Percentiles rank a stretch among this genome's conserved stretches.
These are phyloP conservation scores for Drosophila nr. fundita DNA, from an alignment of 2,888 invertebrate species.

Conservation along the genomic window DNA sequence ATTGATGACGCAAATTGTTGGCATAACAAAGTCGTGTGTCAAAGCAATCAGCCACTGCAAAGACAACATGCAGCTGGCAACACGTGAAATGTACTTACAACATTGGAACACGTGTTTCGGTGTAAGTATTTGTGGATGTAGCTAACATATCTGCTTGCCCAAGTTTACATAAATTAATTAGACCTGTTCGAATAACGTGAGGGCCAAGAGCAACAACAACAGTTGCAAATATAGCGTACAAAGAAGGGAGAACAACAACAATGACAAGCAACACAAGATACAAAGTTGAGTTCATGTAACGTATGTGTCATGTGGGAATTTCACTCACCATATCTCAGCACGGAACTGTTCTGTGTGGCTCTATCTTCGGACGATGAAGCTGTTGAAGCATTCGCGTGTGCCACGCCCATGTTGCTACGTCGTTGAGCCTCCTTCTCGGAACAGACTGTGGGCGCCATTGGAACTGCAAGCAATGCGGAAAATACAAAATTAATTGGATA, in stretches of 20 bases:
- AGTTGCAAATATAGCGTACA: slow-evolving; percentile 2
- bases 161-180: slow-evolving; percentile 75
- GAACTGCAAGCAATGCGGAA: slow-evolving; percentile 35
- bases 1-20: slow-evolving; percentile 70
- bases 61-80: slow-evolving; percentile 42
- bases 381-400: slow-evolving; percentile 12
- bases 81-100: slow-evolving; percentile 58
- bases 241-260: slow-evolving; percentile 9
- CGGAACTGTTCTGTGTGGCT: slow-evolving; percentile 37
- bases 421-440: slow-evolving; percentile 70
- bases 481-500: slow-evolving; percentile 59
- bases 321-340: slow-evolving; percentile 57
- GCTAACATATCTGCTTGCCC: slow-evolving; percentile 18
- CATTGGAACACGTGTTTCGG: slow-evolving; percentile 42
- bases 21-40: slow-evolving; percentile 60
- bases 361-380: slow-evolving; percentile 14
- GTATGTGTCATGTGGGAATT: slow-evolving; percentile 48
- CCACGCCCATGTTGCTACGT: slow-evolving; percentile 49
- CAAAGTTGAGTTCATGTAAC: slow-evolving; percentile 38
- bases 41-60: slow-evolving; percentile 26
- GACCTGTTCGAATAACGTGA: slow-evolving; percentile 68
- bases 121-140: slow-evolving; percentile 15
- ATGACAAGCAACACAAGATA: slow-evolving; percentile 13
- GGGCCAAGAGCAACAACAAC: slow-evolving; percentile 21
- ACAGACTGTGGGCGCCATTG: slow-evolving; percentile 84